Evolutionary conservation across 2,113 vertebrate species (phyloP), one percentile per base, ranked within the genome.

Genomic region (Anarrhichthys ocellatus): DNA sequence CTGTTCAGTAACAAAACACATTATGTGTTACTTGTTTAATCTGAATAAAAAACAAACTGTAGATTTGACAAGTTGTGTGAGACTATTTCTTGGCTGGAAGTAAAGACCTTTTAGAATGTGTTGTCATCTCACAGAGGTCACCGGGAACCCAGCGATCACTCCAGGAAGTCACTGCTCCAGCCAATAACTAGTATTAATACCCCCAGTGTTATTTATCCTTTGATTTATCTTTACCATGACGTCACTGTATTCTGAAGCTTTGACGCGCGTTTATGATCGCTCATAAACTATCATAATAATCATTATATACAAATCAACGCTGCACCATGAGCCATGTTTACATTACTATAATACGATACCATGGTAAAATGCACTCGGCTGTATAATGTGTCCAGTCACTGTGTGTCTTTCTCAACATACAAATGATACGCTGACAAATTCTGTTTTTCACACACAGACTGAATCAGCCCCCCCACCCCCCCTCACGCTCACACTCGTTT

Each of bases 391-490:
- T 78, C 24, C 32, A 71, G 8, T 48, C 42, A 76, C 38, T 46
- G 36, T 80, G 42, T 52, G 68, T 77, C 61, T 66, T 48, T 48
- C 17, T 66, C 20, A 38, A 13, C 27, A 38, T n/a, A 9, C 1
- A 64, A 9, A 50, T 17, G 52, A 58, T 24, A n/a, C 24, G 0
- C 38, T 27, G 8, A 32, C 20, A 67, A 59, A 52, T 58, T 67
- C 54, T 5, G 42, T 69, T 68, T 68, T 65, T 76, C 50, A 38
- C 68, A 76, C 56, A 42, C 59, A 2, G 14, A 20, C 73, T 36
- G 73, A 80, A 76, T 59, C 65, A 76, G 66, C 44, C 50, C 46
- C 50, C 71, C 52, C 48, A 44, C n/a, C 66, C 73, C 36, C 27
- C 27, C 42, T 9, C 48, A 1, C 2, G 42, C 61, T 73, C 27